Percentiles rank a stretch among this genome's conserved stretches.
Conservation (phyloP, 2,113 vertebrate species). For the Anarhynchus alexandrinus region DNA sequence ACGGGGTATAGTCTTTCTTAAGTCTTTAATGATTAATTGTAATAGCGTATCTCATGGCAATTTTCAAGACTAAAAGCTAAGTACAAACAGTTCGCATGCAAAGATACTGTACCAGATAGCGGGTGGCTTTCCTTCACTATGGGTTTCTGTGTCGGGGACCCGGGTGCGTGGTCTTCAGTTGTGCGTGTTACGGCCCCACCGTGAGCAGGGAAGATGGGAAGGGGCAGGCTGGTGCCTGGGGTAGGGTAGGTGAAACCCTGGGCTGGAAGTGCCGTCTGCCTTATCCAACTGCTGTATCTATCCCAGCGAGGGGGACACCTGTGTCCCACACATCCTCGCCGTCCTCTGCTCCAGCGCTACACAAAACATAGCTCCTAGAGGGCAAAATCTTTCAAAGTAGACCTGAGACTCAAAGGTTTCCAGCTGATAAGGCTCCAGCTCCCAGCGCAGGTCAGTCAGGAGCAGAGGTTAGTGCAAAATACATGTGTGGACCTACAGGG, state of each 20-base stretch:
- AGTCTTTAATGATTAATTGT: conserved; percentile 62
- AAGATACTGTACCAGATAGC: background rate
- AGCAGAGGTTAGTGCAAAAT: background rate
- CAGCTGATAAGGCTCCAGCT: background rate
- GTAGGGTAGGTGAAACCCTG: background rate
- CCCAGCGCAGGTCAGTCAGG: background rate
- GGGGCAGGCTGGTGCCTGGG: background rate
- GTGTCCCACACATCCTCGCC: fast-evolving
- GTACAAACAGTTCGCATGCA: background rate
- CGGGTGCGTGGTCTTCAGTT: fast-evolving
- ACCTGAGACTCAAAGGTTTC: background rate
- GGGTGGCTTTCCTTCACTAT: background rate
- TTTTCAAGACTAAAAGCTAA: conserved; percentile 56
- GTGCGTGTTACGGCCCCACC: fast-evolving
- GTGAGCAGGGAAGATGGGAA: background rate
- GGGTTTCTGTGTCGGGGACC: background rate
- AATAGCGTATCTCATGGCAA: conserved; percentile 35
- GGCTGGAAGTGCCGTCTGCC: background rate
- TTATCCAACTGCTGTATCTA: background rate
- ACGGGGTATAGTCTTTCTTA: conserved; percentile 31
- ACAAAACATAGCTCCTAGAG: fast-evolving
- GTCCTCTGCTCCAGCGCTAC: fast-evolving
- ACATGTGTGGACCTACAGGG: fast-evolving
- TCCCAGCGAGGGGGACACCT: fast-evolving
- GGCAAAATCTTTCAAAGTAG: background rate